phyloP scores from a whole-genome alignment of 2,888 invertebrate species.

The Drosophila nigritarsus region DNA sequence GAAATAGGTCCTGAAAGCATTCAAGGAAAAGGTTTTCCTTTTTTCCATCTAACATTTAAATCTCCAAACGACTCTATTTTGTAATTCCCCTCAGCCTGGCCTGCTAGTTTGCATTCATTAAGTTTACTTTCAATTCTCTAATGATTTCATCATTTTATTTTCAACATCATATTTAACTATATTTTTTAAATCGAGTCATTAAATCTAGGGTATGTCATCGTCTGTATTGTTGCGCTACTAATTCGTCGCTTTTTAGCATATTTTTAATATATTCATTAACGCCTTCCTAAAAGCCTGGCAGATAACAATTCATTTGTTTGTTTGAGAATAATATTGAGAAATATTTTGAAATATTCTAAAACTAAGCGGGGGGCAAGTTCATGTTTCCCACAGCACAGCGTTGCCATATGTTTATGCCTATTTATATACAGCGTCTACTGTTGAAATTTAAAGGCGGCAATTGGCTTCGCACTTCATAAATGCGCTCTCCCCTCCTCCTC shows the following conservation, averaged over 20 bases:
- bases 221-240: slow-evolving; percentile 1
- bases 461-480: slow-evolving; percentile 78
- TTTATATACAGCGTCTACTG: slow-evolving; percentile 53
- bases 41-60: not conserved
- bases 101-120: not conserved
- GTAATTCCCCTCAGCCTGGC: not conserved
- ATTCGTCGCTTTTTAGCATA: slow-evolving; percentile 7
- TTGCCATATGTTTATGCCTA: slow-evolving; percentile 48
- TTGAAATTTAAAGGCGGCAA: slow-evolving; percentile 61
- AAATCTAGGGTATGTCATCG: not conserved
- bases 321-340: slow-evolving; percentile 56
- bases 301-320: slow-evolving; percentile 59
- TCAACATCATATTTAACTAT: not conserved
- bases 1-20: too few relatives aligned
- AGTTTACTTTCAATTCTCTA: not conserved
- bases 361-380: slow-evolving; percentile 50
- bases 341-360: slow-evolving; percentile 32
- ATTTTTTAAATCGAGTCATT: not conserved
- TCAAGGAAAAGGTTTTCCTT: not conserved
- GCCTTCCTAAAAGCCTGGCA: slow-evolving; percentile 39
- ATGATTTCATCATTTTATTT: not conserved
- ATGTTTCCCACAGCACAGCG: slow-evolving; percentile 41
- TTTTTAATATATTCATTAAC: slow-evolving; percentile 58
- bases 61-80: not conserved
- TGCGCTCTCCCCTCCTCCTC: slow-evolving; percentile 12